phyloP scores from a whole-genome alignment of 30 jellyfish, hydroid and myxozoan species.

The Phacellophora camtschatica region DNA sequence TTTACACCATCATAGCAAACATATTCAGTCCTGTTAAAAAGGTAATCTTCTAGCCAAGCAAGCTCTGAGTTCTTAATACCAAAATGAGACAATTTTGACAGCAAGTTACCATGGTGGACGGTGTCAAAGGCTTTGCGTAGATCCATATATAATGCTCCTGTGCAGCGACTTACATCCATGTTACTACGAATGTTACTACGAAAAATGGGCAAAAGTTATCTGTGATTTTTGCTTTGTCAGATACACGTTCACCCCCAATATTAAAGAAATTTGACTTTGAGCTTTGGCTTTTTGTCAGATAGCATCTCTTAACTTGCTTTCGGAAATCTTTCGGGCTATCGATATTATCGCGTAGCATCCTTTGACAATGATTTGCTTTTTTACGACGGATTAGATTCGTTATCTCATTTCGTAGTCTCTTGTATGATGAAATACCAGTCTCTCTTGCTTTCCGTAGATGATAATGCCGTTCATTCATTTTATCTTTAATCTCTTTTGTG shows the following conservation, averaged over 20 bases:
- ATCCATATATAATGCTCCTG: slow-evolving; percentile 35
- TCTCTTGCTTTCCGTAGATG: slow-evolving; percentile 44
- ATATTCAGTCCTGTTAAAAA: slow-evolving; percentile 57
- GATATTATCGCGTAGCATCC: slow-evolving; percentile 35
- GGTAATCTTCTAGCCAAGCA: slow-evolving; percentile 53
- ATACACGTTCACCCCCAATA: slow-evolving; percentile 23
- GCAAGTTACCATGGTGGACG: slow-evolving; percentile 37
- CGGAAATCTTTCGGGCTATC: slow-evolving; percentile 50
- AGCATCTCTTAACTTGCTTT: slow-evolving; percentile 55
- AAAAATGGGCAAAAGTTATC: slow-evolving; percentile 38
- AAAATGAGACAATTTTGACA: slow-evolving; percentile 31
- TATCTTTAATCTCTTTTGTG: slow-evolving; percentile 46
- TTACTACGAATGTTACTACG: slow-evolving; percentile 10
- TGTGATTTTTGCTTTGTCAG: slow-evolving; percentile 48
- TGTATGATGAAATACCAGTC: slow-evolving; percentile 34
- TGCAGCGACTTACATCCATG: slow-evolving; percentile 37
- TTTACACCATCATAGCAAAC: slow-evolving; percentile 63
- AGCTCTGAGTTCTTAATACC: slow-evolving; percentile 61
- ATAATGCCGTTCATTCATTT: slow-evolving; percentile 40
- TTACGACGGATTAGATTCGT: slow-evolving; percentile 56
- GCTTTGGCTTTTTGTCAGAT: slow-evolving; percentile 37
- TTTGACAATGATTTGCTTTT: slow-evolving; percentile 58
- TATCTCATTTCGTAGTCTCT: slow-evolving; percentile 34
- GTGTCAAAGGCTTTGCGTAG: slow-evolving; percentile 37
- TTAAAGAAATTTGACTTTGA: slow-evolving; percentile 18